A percentile compares a stretch with the other conserved stretches of the same genome.
These are phyloP conservation scores for Zhuqinia jingwanae DNA, from an alignment of 2,888 invertebrate genomes.

Conservation along the genomic window DNA sequence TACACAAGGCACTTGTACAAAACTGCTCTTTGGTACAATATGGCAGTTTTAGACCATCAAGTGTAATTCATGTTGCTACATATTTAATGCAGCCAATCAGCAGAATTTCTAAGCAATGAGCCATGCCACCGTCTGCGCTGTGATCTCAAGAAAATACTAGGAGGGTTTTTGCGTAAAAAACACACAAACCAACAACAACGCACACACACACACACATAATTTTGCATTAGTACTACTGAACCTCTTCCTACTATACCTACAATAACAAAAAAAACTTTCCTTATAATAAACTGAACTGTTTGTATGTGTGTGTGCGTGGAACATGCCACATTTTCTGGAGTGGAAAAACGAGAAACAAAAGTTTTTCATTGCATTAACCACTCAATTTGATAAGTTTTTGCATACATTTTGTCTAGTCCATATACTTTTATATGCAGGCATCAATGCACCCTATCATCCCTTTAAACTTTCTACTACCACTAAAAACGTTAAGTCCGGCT, in stretches of 20 bases:
- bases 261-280: too few species aligned
- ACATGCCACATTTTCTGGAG: neutral
- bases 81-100: conserved; percentile 25
- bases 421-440: conserved; percentile 24
- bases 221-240: neutral
- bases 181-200: too few species aligned
- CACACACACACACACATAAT: too few species aligned
- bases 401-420: neutral
- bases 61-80: conserved; percentile 11
- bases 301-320: too few species aligned
- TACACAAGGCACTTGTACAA: conserved; percentile 10
- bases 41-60: conserved; percentile 19
- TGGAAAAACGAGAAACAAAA: too few species aligned
- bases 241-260: neutral
- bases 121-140: too few species aligned
- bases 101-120: conserved; percentile 25
- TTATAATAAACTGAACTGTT: too few species aligned
- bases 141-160: too few species aligned
- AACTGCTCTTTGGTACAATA: too few species aligned
- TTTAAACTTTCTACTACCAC: neutral
- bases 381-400: conserved; percentile 42
- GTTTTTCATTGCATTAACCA: conserved; percentile 46
- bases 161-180: conserved; percentile 31
- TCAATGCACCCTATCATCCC: conserved; percentile 27
- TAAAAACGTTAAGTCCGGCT: neutral